Evolutionary conservation across 2,797 vertebrate species (phyloP).

Genomic region (Mormyrops attenuatus): DNA sequence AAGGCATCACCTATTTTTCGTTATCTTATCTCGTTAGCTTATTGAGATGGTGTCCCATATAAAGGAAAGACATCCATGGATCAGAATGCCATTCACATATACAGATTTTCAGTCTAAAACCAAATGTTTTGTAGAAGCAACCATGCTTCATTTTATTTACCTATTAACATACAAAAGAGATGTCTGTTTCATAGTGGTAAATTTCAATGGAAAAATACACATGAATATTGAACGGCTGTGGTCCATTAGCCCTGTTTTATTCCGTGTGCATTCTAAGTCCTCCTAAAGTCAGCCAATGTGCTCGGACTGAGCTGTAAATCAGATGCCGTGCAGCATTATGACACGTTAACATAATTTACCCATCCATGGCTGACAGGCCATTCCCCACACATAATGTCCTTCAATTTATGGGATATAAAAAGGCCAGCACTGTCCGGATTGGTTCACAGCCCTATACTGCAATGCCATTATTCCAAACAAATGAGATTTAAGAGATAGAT

Average conservation of each 20-base stretch:
- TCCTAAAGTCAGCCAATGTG: not conserved
- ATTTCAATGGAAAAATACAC: constrained; percentile 5
- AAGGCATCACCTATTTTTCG: not conserved
- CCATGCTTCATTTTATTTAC: not conserved
- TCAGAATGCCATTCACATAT: not conserved
- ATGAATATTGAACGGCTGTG: not conserved
- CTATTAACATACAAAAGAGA: not conserved
- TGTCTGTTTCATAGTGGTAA: not conserved
- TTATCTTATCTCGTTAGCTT: not conserved
- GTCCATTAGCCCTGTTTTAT: not conserved
- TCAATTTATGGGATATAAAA: constrained; percentile 7
- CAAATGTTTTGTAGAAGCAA: not conserved
- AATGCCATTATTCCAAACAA: not conserved
- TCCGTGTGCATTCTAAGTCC: not conserved
- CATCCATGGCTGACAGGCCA: not conserved
- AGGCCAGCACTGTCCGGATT: not conserved
- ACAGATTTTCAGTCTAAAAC: not conserved
- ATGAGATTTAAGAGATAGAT: constrained; percentile 6
- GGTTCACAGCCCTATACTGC: not conserved
- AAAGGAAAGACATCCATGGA: not conserved
- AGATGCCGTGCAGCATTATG: not conserved
- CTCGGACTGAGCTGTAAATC: not conserved
- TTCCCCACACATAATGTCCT: constrained; percentile 8
- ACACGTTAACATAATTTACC: constrained; percentile 7
- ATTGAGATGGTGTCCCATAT: not conserved